Evolutionary conservation across 1,140 invertebrate genomes (phyloP).

Genomic region (Phenacoccus solenopsis): DNA sequence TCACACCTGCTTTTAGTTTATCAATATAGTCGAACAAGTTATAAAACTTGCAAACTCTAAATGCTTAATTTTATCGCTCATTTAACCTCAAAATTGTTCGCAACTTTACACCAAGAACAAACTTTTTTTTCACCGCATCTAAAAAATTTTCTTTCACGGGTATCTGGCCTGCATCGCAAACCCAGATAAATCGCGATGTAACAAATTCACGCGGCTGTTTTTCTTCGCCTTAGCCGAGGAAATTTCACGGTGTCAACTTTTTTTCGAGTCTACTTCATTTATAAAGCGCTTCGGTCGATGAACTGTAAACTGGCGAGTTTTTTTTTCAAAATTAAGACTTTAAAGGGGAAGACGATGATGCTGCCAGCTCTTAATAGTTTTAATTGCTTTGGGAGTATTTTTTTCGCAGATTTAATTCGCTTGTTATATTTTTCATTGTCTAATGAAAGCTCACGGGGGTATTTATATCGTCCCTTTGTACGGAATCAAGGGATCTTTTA

Average conservation of each 20-base stretch:
- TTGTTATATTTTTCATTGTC: background rate
- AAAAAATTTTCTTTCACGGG: background rate
- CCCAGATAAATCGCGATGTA: background rate
- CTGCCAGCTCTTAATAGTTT: background rate
- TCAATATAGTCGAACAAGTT: background rate
- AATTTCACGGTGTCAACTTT: background rate
- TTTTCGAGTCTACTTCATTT: background rate
- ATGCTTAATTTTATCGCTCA: background rate
- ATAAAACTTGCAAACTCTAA: background rate
- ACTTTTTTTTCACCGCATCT: background rate
- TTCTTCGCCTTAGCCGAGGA: background rate
- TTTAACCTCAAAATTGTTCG: background rate
- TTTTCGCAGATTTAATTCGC: background rate
- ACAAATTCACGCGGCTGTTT: background rate
- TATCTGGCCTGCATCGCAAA: background rate
- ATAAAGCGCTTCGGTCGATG: background rate
- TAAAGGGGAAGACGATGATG: background rate
- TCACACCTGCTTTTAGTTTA: slow-evolving; percentile 1
- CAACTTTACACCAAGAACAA: background rate
- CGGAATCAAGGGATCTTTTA: background rate
- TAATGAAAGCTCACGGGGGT: background rate
- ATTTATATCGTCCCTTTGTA: background rate
- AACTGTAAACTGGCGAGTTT: background rate
- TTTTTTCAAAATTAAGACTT: background rate
- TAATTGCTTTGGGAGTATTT: background rate